A percentile compares a stretch with the other conserved stretches of the same genome.
phyloP scores from a whole-genome alignment of 1,140 invertebrate species.

The Penaeus chinensis region DNA sequence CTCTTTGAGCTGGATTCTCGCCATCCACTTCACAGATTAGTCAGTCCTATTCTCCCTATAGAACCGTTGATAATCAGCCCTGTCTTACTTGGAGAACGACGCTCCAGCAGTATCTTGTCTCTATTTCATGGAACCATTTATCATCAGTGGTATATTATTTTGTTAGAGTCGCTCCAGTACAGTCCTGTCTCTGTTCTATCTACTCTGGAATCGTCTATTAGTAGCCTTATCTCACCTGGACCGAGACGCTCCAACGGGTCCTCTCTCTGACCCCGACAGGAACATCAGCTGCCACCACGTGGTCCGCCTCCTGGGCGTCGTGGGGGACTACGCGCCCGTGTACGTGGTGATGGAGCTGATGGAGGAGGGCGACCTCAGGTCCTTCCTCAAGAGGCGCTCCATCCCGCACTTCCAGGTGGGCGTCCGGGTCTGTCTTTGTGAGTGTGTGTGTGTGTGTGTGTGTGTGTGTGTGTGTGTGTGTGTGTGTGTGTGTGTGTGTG shows the following conservation, averaged over 20 bases:
- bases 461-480: constrained; percentile 10
- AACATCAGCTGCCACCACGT: constrained; percentile 49
- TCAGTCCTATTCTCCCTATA: no score
- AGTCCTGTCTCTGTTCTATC: neutral
- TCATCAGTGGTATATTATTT: no score
- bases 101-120: no score
- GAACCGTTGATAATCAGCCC: no score
- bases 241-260: no score
- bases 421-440: neutral
- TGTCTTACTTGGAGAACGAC: no score
- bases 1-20: no score
- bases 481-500: constrained; percentile 9
- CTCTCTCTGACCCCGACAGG: neutral
- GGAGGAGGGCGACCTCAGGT: constrained; percentile 54
- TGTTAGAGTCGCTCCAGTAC: neutral
- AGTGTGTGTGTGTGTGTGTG: neutral
- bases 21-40: no score
- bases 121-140: no score
- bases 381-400: constrained; percentile 23
- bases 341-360: constrained; percentile 60
- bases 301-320: constrained; percentile 50
- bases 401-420: neutral
- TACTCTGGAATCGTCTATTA: neutral
- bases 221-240: no score
- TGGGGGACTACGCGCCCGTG: constrained; percentile 43